phyloP scores from a whole-genome alignment of 2,888 invertebrate species.

The Ceramica pisi region DNA sequence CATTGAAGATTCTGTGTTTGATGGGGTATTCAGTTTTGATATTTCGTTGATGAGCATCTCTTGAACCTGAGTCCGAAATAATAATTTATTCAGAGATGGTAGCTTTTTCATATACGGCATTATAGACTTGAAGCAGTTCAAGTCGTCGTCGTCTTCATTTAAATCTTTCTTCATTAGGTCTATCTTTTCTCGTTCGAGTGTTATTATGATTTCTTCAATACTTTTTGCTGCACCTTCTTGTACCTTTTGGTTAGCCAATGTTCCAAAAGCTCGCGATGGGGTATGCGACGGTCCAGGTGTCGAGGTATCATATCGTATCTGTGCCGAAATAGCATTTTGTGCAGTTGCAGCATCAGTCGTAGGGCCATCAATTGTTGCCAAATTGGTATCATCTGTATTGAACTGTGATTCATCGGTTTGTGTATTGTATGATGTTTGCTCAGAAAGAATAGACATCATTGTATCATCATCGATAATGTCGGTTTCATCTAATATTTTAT shows the following conservation, averaged over 20 bases:
- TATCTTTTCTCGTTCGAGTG: constrained; percentile 42
- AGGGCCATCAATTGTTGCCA: constrained; percentile 41
- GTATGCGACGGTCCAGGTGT: constrained; percentile 36
- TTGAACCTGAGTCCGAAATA: no score
- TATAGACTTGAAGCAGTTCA: constrained; percentile 41
- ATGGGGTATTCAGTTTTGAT: no score
- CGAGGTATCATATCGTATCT: constrained; percentile 33
- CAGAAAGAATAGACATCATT: no score
- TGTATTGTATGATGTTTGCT: no score
- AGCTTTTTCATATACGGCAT: no score
- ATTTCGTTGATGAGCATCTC: no score
- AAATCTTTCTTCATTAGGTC: constrained; percentile 27
- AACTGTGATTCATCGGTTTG: no score
- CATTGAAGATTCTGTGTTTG: no score
- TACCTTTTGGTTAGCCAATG: constrained; percentile 40
- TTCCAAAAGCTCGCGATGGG: constrained; percentile 36
- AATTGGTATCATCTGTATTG: constrained; percentile 41
- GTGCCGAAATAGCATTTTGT: constrained; percentile 42
- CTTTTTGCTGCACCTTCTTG: constrained; percentile 34
- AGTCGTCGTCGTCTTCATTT: constrained; percentile 41
- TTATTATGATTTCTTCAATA: constrained; percentile 45
- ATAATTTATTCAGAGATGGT: no score
- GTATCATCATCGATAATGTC: no score
- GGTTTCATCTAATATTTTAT: no score
- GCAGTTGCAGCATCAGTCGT: constrained; percentile 42